Evolutionary conservation across 2,797 vertebrate species (phyloP), one percentile per base, ranked within the genome.

Genomic region (Peromyscus eremicus): DNA sequence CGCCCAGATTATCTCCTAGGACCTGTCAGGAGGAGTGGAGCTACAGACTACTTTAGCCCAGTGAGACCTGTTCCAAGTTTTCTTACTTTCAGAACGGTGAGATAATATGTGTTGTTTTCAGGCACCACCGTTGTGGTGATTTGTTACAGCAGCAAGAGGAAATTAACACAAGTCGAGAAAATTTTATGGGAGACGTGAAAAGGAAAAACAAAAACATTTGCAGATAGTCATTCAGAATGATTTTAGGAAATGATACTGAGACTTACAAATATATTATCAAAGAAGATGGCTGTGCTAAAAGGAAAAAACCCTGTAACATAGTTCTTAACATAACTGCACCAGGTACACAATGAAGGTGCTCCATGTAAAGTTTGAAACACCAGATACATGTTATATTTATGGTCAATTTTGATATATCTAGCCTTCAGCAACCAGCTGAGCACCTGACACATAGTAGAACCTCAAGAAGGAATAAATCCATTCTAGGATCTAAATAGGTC

Each of bases 381-480:
- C 37, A 40, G 32, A 13, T 60, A 87, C 64, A 25, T 81, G 1
- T 91, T 81, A 97, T 46, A 16, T 29, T 81, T 82, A 64, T 21
- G 55, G 77, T 89, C 12, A 5, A 23, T 92, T 92, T 86, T 77
- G 37, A 46, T 29, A 92, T 29, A 40, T 90, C 49, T 92, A 21
- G 75, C 89, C 73, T 71, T 95, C 23, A 87, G 25, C 77, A 92
- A 75, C 55, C 85, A 96, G 57, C 88, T 76, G 9, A 3, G 16
- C 40, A 2, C 12, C 75, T 87, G 68, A 57, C 55, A 77, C 34
- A 37, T 32, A 75, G 73, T 62, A 94, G 76, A 73, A 73, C 19
- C 37, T 90, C 60, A 85, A 55, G 62, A 94, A 96, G 62, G 34
- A 97, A 92, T 64, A 83, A 93, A 92, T 87, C 32, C 16, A 93